These are phyloP conservation scores for Nycticebus coucang DNA, from an alignment of 2,113 vertebrate species.

Conservation along the genomic window DNA sequence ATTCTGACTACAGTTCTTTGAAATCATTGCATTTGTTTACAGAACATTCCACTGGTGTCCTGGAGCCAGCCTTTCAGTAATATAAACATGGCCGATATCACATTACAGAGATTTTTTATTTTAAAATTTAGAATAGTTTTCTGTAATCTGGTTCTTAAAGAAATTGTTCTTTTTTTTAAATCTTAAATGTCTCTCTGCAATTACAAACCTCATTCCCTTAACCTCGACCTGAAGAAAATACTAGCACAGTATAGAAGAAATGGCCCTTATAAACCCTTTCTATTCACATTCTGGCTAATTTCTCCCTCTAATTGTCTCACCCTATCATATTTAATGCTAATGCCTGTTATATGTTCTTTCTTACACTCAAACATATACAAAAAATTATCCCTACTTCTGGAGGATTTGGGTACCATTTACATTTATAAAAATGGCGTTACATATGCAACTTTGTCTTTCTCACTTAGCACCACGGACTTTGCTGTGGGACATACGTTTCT, in stretches of 20 bases:
- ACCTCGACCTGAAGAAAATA: neutral
- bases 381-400: neutral
- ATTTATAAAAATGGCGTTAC: neutral
- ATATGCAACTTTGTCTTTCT: neutral
- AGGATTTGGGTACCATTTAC: neutral
- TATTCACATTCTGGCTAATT: neutral
- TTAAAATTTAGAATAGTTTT: slow-evolving; percentile 20
- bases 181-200: neutral
- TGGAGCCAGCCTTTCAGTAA: neutral
- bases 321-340: neutral
- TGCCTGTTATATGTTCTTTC: neutral
- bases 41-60: neutral
- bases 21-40: slow-evolving; percentile 44
- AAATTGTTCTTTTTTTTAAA: slow-evolving; percentile 21
- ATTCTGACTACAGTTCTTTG: neutral
- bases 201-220: neutral
- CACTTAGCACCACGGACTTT: neutral
- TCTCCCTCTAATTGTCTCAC: neutral
- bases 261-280: neutral
- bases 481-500: neutral
- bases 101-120: neutral
- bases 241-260: neutral
- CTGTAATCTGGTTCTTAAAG: neutral
- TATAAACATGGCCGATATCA: neutral
- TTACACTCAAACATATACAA: neutral